phyloP scores from a whole-genome alignment of 1,140 invertebrate species.

The Trachymyrmex cornetzi region DNA sequence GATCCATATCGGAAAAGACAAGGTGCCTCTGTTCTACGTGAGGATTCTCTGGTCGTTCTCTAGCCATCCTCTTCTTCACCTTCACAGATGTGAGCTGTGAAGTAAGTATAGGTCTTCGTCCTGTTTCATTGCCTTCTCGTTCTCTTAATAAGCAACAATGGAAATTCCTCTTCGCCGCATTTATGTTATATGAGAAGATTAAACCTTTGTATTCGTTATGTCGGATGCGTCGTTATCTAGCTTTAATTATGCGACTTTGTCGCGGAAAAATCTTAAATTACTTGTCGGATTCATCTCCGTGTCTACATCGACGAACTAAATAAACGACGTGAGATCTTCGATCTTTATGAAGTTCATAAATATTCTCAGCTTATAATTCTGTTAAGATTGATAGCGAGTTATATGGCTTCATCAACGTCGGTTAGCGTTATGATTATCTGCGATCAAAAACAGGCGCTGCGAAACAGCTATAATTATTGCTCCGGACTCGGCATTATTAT shows the following conservation, averaged over 20 bases:
- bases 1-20: constrained; percentile 73
- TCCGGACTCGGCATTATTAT: constrained; percentile 19
- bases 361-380: not conserved
- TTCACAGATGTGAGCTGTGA: constrained; percentile 5
- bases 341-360: not conserved
- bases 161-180: constrained; percentile 36
- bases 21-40: constrained; percentile 64
- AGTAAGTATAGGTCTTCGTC: constrained; percentile 32
- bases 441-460: constrained; percentile 7
- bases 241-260: constrained; percentile 38
- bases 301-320: not conserved
- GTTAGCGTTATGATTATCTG: constrained; percentile 25
- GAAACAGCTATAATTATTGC: constrained; percentile 29
- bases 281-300: not conserved
- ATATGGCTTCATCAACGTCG: constrained; percentile 5
- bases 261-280: constrained; percentile 11
- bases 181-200: constrained; percentile 27
- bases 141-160: constrained; percentile 54
- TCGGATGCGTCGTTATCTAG: not conserved
- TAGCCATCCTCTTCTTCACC: constrained; percentile 32
- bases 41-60: constrained; percentile 32
- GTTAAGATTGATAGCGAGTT: constrained; percentile 5
- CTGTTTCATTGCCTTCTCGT: constrained; percentile 30
- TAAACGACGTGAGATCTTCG: not conserved
- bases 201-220: not conserved